Evolutionary conservation across 2,113 vertebrate species (phyloP).

Genomic region (Hypanus sabinus): DNA sequence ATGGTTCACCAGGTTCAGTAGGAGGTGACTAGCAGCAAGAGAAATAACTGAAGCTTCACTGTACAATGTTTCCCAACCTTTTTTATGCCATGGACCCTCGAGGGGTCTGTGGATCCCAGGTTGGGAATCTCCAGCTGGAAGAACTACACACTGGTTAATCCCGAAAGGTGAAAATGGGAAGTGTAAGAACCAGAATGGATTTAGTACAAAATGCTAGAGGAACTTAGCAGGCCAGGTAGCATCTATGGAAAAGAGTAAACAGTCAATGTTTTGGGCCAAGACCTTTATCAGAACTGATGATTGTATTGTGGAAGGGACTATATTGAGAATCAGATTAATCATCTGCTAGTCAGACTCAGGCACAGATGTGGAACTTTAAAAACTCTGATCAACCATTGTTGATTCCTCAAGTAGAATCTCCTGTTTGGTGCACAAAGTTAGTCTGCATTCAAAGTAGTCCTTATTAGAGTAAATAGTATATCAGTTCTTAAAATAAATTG

Average conservation of each 20-base stretch:
- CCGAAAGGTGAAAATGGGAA: background rate
- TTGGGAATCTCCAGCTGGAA: no score
- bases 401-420: slow-evolving; percentile 40
- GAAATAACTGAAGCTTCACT: background rate
- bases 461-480: background rate
- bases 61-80: background rate
- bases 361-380: slow-evolving; percentile 66
- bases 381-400: slow-evolving; percentile 51
- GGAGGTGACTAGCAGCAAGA: no score
- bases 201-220: background rate
- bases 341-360: slow-evolving; percentile 63
- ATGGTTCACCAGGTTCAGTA: background rate
- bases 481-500: background rate
- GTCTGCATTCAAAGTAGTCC: background rate
- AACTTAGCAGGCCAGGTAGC: no score
- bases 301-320: slow-evolving; percentile 47
- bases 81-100: no score
- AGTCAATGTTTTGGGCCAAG: no score
- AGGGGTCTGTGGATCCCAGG: no score
- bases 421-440: background rate
- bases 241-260: no score
- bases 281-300: no score
- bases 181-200: background rate
- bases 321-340: slow-evolving; percentile 66
- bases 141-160: background rate